Evolutionary conservation across 2,888 invertebrate genomes (phyloP), one percentile per base, ranked within the genome.

Genomic region (Thyatira batis): DNA sequence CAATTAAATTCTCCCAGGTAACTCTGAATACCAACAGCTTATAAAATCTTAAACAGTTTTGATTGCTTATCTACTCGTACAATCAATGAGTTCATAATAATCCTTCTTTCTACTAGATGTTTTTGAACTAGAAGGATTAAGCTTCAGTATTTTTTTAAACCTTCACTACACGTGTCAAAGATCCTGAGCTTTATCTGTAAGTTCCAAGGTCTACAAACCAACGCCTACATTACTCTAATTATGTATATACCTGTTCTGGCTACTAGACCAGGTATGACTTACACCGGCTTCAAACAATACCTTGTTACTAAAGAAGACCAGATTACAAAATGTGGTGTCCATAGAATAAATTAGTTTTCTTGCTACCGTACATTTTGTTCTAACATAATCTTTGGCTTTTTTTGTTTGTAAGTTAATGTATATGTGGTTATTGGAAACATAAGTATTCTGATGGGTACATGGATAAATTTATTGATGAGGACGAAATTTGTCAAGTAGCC

Each of bases 281-380:
- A 79, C 79, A 82, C 84, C 76, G 70, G 80, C 80, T 79, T 73
- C 53, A 73, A 71, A 88, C 85, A 87, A 88, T 54, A 74, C 80
- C 87, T 88, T 88, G 89, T 89, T 76, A 87, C 69, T 69, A 67
- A 64, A 73, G 72, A 75, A 73, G 78, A 84, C 86, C 84, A 80
- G 82, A 81, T 81, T 82, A 81, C 79, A 77, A 82, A 76, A 69
- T 73, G 75, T 70, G 69, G 52, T 57, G 58, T 65, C 71, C 73
- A 66, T 76, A 76, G 78, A 75, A 82, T 86, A 85, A n/a, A 85
- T 87, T 80, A 80, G 25, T 23, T 46, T 1, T 25, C 25, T 39
- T 1, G 50, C 50, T 50, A 50, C 50, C 25, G 50, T 50, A 43
- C 11, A 50, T 21, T 39, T 39, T 23, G 25, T 48, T 13, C 9